These are phyloP conservation scores for Anser brachyrhynchus DNA, from an alignment of 2,113 vertebrate genomes.

Conservation along the genomic window DNA sequence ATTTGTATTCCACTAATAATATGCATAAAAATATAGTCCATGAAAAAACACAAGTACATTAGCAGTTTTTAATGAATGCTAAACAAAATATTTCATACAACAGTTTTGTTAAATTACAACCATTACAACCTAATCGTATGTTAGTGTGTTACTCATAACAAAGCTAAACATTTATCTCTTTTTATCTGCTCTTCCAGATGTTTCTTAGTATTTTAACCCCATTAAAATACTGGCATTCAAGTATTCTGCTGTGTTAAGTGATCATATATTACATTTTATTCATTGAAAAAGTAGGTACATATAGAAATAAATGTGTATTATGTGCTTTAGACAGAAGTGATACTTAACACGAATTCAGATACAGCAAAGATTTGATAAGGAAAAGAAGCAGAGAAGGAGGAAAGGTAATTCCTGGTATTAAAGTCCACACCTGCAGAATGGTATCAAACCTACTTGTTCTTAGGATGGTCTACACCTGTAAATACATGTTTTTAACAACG, in stretches of 20 bases:
- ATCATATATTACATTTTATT: conserved; percentile 63
- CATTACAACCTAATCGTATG: conserved; percentile 80
- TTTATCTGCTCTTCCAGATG: conserved; percentile 77
- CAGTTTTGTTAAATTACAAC: conserved; percentile 81
- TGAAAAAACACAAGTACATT: conserved; percentile 78
- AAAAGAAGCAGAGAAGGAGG: conserved; percentile 59
- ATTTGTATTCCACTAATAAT: conserved; percentile 81
- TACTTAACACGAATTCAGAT: conserved; percentile 55
- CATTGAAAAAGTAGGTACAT: conserved; percentile 32
- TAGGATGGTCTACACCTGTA: conserved; percentile 56
- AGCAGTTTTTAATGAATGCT: conserved; percentile 83
- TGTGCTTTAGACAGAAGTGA: conserved; percentile 56
- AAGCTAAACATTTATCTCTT: conserved; percentile 79
- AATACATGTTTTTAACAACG: conserved; percentile 54
- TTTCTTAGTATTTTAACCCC: conserved; percentile 74
- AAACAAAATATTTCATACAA: conserved; percentile 84
- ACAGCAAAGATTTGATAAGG: conserved; percentile 53
- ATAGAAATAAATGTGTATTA: conserved; percentile 40
- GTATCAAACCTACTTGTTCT: conserved; percentile 33
- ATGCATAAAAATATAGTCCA: conserved; percentile 77
- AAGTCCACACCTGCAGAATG: conserved; percentile 63
- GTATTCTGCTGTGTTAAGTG: conserved; percentile 53
- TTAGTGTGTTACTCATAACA: conserved; percentile 78
- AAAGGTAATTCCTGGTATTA: conserved; percentile 61
- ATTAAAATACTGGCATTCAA: conserved; percentile 67